These are phyloP conservation scores for Gymnocephalus cernua DNA, from an alignment of 2,113 vertebrate genomes.

Conservation along the genomic window DNA sequence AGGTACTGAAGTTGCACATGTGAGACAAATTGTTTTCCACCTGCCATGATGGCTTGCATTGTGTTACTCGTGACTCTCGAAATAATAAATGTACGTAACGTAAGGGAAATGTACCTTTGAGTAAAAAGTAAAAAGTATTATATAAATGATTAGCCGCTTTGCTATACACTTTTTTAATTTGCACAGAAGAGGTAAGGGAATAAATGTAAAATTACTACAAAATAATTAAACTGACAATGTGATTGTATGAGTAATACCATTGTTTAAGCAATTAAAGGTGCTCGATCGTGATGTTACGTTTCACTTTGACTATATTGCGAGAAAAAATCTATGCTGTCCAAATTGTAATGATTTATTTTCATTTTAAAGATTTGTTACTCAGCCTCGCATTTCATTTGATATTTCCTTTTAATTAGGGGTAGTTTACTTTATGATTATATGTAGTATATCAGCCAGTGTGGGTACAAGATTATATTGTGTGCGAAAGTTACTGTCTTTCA, in stretches of 20 bases:
- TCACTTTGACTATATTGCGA: neutral
- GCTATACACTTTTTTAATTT: slow-evolving; percentile 36
- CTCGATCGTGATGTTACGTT: neutral
- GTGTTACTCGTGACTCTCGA: neutral
- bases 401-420: neutral
- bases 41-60: neutral
- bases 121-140: no score
- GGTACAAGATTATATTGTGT: neutral
- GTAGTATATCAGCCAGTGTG: neutral
- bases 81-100: slow-evolving; percentile 9
- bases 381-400: neutral
- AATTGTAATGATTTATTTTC: neutral
- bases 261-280: slow-evolving; percentile 8
- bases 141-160: neutral
- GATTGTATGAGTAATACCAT: slow-evolving; percentile 5
- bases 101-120: slow-evolving; percentile 22
- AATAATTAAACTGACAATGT: slow-evolving; percentile 1
- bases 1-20: neutral
- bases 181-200: slow-evolving; percentile 7
- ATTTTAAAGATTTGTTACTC: neutral
- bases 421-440: neutral
- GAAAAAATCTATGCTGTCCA: neutral
- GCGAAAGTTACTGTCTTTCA: neutral
- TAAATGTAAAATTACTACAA: slow-evolving; percentile 24
- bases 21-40: neutral